Evolutionary conservation across 2,888 invertebrate genomes (phyloP), one percentile per base, ranked within the genome.

Genomic region (Cactoblastis cactorum): DNA sequence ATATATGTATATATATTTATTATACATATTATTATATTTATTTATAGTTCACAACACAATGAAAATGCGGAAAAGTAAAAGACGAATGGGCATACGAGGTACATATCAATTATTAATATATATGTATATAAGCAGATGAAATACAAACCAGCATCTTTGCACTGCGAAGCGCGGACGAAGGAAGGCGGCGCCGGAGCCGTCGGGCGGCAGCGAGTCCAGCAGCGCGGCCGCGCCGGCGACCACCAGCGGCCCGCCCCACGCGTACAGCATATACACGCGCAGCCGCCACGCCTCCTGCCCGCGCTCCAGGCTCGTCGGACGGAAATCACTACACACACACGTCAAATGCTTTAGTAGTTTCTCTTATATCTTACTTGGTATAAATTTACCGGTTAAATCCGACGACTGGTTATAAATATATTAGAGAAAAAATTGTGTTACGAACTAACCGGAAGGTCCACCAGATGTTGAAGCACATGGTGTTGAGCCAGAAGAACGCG

Each of bases 381-480:
- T 28, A 8, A n/a, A n/a, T n/a, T n/a, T n/a, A n/a, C n/a, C n/a
- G n/a, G n/a, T n/a, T n/a, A n/a, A n/a, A n/a, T n/a, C n/a, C n/a
- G n/a, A n/a, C n/a, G n/a, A 28, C 8, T 5, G 1, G 28, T 6
- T 9, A 28, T 28, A 8, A 8, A 28, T 6, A 9, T 28, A 22
- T 28, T 28, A 9, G 8, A 28, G 28, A 28, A 8, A 1, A 22
- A 22, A 9, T 28, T 11, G 17, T 9, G 17, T 6, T 39, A n/a
- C n/a, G 3, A 11, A 71, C 93, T 93, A 80, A 95, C 95, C 95
- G 92, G 85, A 95, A 95, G 15, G 96, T 96, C 96, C 96, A 96
- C 96, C 96, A 97, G 78, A 97, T 96, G 89, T 97, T 97, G 91
- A 96, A 96, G 83, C 96, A 97, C 96, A 97, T 96, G 56, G 96